phyloP scores from a whole-genome alignment of 1,140 invertebrate species.

The Portunus trituberculatus region DNA sequence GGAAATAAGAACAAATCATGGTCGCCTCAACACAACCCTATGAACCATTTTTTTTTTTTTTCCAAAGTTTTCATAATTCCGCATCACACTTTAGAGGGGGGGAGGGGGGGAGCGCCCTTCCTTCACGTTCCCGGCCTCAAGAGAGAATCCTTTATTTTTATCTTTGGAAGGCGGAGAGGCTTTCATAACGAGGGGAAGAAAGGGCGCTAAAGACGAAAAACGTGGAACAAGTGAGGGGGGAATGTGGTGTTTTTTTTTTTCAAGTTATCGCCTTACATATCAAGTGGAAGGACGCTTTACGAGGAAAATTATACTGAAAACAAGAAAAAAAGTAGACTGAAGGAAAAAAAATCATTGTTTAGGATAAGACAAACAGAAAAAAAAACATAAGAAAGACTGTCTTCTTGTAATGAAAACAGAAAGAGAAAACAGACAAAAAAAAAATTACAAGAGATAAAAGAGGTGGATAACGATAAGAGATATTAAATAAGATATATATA shows the following conservation, averaged over 20 bases:
- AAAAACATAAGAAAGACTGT: too few species aligned
- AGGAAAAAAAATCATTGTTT: too few species aligned
- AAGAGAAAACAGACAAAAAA: too few species aligned
- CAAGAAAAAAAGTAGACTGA: not conserved
- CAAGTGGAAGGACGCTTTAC: not conserved
- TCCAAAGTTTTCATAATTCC: not conserved
- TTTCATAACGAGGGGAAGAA: constrained; percentile 1
- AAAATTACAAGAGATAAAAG: too few species aligned
- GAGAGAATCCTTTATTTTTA: not conserved
- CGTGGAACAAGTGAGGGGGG: not conserved
- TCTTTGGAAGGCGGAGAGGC: not conserved
- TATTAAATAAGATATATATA: too few species aligned
- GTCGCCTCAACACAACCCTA: too few species aligned
- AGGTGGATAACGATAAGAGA: too few species aligned
- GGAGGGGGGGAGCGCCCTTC: not conserved
- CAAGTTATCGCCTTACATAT: not conserved
- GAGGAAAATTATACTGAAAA: not conserved
- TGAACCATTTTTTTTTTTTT: too few species aligned
- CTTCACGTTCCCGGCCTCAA: not conserved
- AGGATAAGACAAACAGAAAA: too few species aligned
- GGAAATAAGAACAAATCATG: too few species aligned
- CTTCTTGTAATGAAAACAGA: too few species aligned
- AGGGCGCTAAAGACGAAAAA: not conserved
- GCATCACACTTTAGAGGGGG: not conserved
- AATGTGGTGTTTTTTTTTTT: not conserved